phyloP scores from a whole-genome alignment of 2,888 invertebrate species.

The Cataglyphis albicans region DNA sequence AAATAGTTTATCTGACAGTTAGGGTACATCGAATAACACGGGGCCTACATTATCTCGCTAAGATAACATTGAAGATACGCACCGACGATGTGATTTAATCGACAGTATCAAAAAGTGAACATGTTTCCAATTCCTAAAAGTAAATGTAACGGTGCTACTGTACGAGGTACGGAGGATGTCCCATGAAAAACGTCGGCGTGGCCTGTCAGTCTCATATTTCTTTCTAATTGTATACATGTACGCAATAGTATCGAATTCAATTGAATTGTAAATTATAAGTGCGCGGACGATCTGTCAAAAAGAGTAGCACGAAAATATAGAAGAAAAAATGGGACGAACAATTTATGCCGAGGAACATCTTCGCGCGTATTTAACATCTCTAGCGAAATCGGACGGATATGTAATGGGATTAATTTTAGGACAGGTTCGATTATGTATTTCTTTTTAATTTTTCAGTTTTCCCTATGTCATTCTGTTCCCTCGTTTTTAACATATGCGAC shows the following conservation, averaged over 20 bases:
- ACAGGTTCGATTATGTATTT: conserved; percentile 88
- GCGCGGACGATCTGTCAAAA: too few species aligned
- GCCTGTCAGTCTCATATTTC: too few species aligned
- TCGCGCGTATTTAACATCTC: conserved; percentile 89
- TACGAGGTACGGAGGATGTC: too few species aligned
- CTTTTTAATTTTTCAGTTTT: conserved; percentile 57
- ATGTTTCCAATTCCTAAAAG: too few species aligned
- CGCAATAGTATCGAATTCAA: not conserved
- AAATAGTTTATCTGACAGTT: not conserved
- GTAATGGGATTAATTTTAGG: conserved; percentile 92
- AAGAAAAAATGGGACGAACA: conserved; percentile 89
- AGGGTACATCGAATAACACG: not conserved
- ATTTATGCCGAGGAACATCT: conserved; percentile 90
- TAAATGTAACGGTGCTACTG: too few species aligned
- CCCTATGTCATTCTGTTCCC: conserved; percentile 18
- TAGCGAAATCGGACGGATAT: conserved; percentile 89
- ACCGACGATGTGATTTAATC: too few species aligned
- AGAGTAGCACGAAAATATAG: not conserved
- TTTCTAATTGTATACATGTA: too few species aligned
- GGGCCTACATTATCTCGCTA: not conserved
- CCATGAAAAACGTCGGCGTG: too few species aligned
- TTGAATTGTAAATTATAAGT: not conserved
- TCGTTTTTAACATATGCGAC: conserved; percentile 69
- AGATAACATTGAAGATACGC: not conserved
- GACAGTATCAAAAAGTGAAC: too few species aligned